Conservation (phyloP, 2,113 vertebrate species). For the Phrynocephalus versicolor region DNA sequence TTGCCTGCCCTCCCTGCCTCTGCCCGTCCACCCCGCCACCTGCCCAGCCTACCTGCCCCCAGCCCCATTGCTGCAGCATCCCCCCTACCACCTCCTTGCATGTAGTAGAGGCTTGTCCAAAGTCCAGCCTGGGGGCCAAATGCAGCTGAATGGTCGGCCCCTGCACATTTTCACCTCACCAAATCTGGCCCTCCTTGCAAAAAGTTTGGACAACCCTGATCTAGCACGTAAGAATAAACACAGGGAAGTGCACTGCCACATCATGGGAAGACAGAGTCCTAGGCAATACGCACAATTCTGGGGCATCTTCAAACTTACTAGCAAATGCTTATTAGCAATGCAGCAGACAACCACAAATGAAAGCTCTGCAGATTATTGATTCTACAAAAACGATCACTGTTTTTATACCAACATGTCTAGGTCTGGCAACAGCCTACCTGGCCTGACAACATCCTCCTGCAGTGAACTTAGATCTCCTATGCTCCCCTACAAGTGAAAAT, state of each 20-base stretch:
- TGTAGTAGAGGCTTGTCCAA: too few species aligned
- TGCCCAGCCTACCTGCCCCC: too few species aligned
- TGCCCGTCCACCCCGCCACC: too few species aligned
- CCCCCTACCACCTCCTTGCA: too few species aligned
- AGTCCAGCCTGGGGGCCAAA: too few species aligned
- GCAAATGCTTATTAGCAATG: conserved; percentile 47
- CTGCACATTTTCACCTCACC: too few species aligned
- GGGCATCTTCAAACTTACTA: conserved; percentile 61
- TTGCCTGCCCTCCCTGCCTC: too few species aligned
- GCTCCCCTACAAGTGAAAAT: not conserved
- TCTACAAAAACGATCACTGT: conserved; percentile 21
- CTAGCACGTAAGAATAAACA: conserved; percentile 59
- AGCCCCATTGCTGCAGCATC: too few species aligned
- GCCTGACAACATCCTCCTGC: fast-evolving
- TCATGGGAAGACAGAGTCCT: conserved; percentile 26
- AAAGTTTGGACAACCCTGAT: conserved; percentile 40
- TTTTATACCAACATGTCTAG: not conserved
- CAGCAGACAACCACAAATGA: conserved; percentile 57
- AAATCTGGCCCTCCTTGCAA: too few species aligned
- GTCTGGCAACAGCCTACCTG: not conserved
- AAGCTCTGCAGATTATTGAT: conserved; percentile 20
- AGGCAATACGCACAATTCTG: conserved; percentile 54
- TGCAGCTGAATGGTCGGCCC: too few species aligned
- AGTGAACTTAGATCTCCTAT: not conserved
- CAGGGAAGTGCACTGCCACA: conserved; percentile 58